Evolutionary conservation across 2,113 vertebrate species (phyloP).

Genomic region (Pao palembangensis): DNA sequence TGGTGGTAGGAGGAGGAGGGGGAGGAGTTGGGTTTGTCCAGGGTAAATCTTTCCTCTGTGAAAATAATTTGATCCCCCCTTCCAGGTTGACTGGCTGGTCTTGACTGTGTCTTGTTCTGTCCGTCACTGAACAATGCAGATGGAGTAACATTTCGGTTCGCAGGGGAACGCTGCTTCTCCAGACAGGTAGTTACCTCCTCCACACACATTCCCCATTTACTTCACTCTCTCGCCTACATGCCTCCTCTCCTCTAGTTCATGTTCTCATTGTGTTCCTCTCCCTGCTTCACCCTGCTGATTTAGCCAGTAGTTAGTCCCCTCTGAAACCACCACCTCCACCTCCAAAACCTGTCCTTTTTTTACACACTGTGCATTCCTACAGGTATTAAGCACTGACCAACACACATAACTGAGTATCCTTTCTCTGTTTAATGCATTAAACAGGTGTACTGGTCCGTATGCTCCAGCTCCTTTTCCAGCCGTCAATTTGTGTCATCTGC

Average conservation of each 20-base stretch:
- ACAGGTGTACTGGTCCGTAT: too few species aligned
- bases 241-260: conserved; percentile 2
- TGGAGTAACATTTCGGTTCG: conserved; percentile 84
- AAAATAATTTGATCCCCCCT: conserved; percentile 72
- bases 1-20: not conserved
- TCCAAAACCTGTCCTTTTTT: conserved; percentile 6
- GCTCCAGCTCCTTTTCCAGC: too few species aligned
- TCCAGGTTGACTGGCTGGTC: conserved; percentile 63
- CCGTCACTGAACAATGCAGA: conserved; percentile 82
- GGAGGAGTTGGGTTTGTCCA: conserved; percentile 15
- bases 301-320: conserved; percentile 43
- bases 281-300: conserved; percentile 38
- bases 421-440: too few species aligned
- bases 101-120: conserved; percentile 75
- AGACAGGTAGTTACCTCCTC: conserved; percentile 60
- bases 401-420: not conserved
- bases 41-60: conserved; percentile 70
- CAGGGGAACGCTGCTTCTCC: conserved; percentile 83
- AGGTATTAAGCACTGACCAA: conserved; percentile 68
- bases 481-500: too few species aligned
- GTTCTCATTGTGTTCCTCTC: conserved; percentile 38
- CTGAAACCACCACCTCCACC: conserved; percentile 28
- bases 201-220: conserved; percentile 43
- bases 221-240: conserved; percentile 37
- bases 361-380: conserved; percentile 72